Base-by-base conservation (phyloP, 2,888 invertebrate genomes). In the Callyntrura guangdongensis region DNA sequence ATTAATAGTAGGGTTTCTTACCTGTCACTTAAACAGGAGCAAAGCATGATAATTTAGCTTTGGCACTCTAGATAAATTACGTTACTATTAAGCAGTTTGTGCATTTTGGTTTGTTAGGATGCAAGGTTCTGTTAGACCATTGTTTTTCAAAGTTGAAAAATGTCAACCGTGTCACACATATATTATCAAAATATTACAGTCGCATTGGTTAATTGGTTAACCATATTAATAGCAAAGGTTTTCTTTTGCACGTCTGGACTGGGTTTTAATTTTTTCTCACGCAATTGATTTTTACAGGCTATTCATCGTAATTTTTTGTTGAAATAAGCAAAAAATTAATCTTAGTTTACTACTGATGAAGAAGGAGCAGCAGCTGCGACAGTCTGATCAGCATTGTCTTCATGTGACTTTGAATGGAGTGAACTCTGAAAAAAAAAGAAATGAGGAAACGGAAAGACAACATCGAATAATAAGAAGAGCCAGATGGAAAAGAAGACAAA, bases 271-370 rank as follows among this genome's bases (percentile, higher is more conserved):
- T 56, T 84, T 20, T 86, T 85, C 72, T 85, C 64, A 79, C 79
- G 79, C 67, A 25, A 79, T 88, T 67, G 69, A 72, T 87, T 81
- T 88, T 88, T 88, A 25, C 89, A 89, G 89, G 89, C 83, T 89
- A 89, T 89, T 89, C 89, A 89, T 83, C 89, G 89, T 89, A 89
- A 89, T 67, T 88, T 74, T 88, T 88, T 88, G 81, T 87, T 27
- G 49, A 86, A 20, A 86, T 79, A 88, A 79, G 79, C 87, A 88
- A 88, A 88, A 82, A 87, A 72, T 69, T 69, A 82, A 86, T 85
- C 27, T 14, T 56, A 87, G 56, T 88, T 36, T 88, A 87, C 86
- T 86, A 74, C 61, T 53, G 67, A 83, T 67, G 83, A 67, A 47
- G 61, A 64, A 20, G 64, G 47, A 83, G 47, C 67, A 83, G 47